phyloP scores from a whole-genome alignment of 2,113 vertebrate genomes.

The Hippocampus barbouri region DNA sequence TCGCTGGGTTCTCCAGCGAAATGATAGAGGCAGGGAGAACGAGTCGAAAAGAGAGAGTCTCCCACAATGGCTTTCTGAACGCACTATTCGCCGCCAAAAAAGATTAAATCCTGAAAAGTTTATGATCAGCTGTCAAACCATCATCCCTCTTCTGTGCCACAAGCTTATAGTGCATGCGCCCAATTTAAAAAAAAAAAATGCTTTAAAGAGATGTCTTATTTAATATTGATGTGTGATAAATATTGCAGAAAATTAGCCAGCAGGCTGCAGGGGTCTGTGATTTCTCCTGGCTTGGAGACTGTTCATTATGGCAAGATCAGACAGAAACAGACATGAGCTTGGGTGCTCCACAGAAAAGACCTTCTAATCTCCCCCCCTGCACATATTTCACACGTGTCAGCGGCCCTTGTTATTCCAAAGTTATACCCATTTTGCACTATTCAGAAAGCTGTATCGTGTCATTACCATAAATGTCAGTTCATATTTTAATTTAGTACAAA shows the following conservation, averaged over 20 bases:
- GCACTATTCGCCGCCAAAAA: slow-evolving; percentile 17
- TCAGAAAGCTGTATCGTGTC: slow-evolving; percentile 12
- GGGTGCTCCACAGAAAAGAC: slow-evolving; percentile 36
- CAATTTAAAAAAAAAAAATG: slow-evolving; percentile 38
- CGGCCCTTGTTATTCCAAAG: slow-evolving; percentile 27
- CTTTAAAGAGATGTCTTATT: slow-evolving; percentile 59
- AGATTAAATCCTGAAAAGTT: slow-evolving; percentile 36
- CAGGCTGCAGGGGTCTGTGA: slow-evolving; percentile 36
- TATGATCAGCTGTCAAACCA: slow-evolving; percentile 43
- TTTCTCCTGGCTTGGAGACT: slow-evolving; percentile 49
- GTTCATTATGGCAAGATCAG: slow-evolving; percentile 63
- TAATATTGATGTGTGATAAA: slow-evolving; percentile 63
- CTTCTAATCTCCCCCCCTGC: slow-evolving; percentile 16
- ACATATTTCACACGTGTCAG: slow-evolving; percentile 40
- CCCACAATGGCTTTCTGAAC: slow-evolving; percentile 15
- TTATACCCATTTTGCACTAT: slow-evolving; percentile 11
- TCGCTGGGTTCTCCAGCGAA: slow-evolving; percentile 53
- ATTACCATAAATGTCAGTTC: background rate
- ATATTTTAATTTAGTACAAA: slow-evolving; percentile 4
- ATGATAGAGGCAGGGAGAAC: slow-evolving; percentile 22
- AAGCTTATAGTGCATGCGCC: slow-evolving; percentile 20
- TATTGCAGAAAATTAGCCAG: slow-evolving; percentile 55
- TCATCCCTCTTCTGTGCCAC: slow-evolving; percentile 10
- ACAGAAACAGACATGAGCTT: slow-evolving; percentile 63
- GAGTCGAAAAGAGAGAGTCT: slow-evolving; percentile 27